Conservation (phyloP, 2,797 vertebrate species). For the Cryptoprocta ferox region DNA sequence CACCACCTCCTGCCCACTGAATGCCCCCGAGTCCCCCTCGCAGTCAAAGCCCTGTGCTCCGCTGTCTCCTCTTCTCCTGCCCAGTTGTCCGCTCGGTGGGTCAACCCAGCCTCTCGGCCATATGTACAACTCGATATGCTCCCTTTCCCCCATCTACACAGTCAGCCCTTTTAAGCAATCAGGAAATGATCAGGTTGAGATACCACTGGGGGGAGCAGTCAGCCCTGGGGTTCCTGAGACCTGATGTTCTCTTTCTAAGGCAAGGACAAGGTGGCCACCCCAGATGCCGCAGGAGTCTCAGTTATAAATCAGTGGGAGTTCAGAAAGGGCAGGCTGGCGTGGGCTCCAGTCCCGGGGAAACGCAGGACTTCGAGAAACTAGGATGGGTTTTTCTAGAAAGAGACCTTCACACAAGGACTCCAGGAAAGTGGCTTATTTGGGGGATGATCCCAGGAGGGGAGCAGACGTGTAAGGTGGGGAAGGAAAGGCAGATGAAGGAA, state of each 20-base stretch:
- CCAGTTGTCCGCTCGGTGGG: not conserved
- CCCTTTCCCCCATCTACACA: not conserved
- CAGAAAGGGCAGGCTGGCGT: not conserved
- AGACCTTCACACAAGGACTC: not conserved
- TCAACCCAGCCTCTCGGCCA: rapidly evolving
- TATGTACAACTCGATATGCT: not conserved
- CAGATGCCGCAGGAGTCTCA: not conserved
- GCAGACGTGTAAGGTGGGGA: not conserved
- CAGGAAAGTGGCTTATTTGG: not conserved
- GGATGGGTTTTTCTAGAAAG: not conserved
- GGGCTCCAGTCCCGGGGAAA: not conserved
- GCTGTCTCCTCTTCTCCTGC: not conserved
- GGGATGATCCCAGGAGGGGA: not conserved
- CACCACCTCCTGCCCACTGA: not conserved
- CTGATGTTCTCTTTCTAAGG: not conserved
- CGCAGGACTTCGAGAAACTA: not conserved
- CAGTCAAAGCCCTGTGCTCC: not conserved
- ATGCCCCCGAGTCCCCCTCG: not conserved
- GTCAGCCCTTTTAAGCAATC: not conserved
- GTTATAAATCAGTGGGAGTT: not conserved
- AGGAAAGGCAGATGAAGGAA: not conserved
- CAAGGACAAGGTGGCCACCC: not conserved
- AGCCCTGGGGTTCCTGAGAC: not conserved
- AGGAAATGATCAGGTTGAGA: not conserved
- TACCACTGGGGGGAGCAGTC: not conserved